phyloP scores from a whole-genome alignment of 2,888 invertebrate species.

The Sericinus montela region DNA sequence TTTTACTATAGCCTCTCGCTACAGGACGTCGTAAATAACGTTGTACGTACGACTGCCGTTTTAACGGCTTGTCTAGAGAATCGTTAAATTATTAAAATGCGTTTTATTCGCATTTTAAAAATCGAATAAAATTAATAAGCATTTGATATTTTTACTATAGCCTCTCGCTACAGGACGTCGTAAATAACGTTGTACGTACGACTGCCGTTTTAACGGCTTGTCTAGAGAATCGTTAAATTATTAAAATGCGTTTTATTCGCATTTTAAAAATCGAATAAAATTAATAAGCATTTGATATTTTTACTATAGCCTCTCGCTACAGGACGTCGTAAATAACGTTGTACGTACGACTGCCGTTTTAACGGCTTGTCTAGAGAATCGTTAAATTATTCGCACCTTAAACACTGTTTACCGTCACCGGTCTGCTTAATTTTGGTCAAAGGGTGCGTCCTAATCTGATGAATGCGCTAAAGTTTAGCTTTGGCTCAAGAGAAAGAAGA shows the following conservation, averaged over 20 bases:
- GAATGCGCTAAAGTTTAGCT: no score
- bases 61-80: not conserved
- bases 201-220: not conserved
- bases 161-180: not conserved
- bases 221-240: not conserved
- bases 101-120: no score
- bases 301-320: not conserved
- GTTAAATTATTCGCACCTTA: not conserved
- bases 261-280: not conserved
- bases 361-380: not conserved
- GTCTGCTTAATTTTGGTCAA: no score
- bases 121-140: not conserved
- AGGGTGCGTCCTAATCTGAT: no score
- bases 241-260: no score
- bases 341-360: not conserved
- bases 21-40: not conserved
- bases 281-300: not conserved
- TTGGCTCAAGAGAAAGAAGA: no score
- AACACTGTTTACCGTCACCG: no score
- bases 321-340: not conserved
- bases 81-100: not conserved
- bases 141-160: not conserved
- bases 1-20: not conserved
- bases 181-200: not conserved
- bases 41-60: not conserved